These are phyloP conservation scores for Xylophagus ater DNA, from an alignment of 2,888 invertebrate genomes.

Conservation along the genomic window DNA sequence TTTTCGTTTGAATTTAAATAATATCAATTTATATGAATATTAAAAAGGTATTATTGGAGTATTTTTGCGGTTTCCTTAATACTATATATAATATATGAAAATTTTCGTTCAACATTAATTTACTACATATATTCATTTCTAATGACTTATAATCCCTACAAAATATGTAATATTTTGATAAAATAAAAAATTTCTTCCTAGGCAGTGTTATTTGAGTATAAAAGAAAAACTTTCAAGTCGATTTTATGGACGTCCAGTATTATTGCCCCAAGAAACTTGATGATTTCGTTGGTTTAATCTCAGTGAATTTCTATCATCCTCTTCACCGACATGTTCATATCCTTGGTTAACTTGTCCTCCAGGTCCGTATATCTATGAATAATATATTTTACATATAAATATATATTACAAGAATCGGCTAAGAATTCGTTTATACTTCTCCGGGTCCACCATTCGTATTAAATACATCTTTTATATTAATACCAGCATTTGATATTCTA, in stretches of 20 bases:
- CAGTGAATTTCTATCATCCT: slow-evolving; percentile 60
- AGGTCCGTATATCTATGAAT: slow-evolving; percentile 34
- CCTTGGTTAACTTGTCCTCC: slow-evolving; percentile 65
- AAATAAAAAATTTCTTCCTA: no score
- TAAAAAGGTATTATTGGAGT: no score
- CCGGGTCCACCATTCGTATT: slow-evolving; percentile 47
- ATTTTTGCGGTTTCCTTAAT: no score
- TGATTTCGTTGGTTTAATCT: slow-evolving; percentile 54
- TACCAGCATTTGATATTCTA: slow-evolving; percentile 64
- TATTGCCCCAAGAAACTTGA: slow-evolving; percentile 47
- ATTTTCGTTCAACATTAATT: no score
- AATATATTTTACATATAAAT: not conserved
- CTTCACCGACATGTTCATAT: slow-evolving; percentile 57
- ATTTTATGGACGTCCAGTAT: slow-evolving; percentile 29
- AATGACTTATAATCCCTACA: no score
- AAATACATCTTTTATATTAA: slow-evolving; percentile 72
- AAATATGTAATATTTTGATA: no score
- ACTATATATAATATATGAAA: no score
- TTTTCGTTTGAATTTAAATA: no score
- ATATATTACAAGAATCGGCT: not conserved
- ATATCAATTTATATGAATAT: no score
- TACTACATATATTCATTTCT: no score
- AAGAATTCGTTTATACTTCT: slow-evolving; percentile 25
- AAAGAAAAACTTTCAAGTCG: no score
- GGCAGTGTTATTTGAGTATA: no score